A percentile compares a stretch with the other conserved stretches of the same genome.
phyloP scores from a whole-genome alignment of 2,113 vertebrate species.

The human (Homo sapiens) region GRCh38 chr9:20311001-20311500 shows the following conservation, averaged over 20 bases:
- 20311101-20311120: neutral
- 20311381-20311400: neutral
- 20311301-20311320: neutral
- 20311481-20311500: neutral
- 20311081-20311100: neutral
- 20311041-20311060: neutral
- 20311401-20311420: neutral
- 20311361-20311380: neutral
- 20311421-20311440: neutral
- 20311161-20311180: neutral
- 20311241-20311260: neutral
- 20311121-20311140: neutral
- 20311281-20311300: conserved; percentile 13
- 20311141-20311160: neutral
- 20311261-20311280: neutral
- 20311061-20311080: conserved; percentile 9
- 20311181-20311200: conserved; percentile 18
- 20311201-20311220: neutral
- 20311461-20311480: neutral
- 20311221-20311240: neutral
- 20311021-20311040: neutral
- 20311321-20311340: neutral
- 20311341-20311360: neutral
- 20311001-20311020: neutral
- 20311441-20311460: neutral